Evolutionary conservation across 2,888 invertebrate species (phyloP), one percentile per base, ranked within the genome.

Genomic region (Polyommatus iphigenia): DNA sequence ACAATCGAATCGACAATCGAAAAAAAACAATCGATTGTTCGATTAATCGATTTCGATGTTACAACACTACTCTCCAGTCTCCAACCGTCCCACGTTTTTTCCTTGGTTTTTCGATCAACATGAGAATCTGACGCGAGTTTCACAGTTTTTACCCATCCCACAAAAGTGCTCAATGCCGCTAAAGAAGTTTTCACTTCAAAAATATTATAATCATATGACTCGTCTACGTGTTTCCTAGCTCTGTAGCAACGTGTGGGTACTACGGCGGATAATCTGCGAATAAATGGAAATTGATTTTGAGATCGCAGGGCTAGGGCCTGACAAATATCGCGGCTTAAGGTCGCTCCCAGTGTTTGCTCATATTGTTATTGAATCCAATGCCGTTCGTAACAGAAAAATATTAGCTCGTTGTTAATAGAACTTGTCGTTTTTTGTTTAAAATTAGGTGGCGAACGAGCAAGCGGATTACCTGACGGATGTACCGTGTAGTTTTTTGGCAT

Each of bases 231-330:
- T 20, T 81, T 79, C 78, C 36, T 78, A 80, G 77, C 75, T 87
- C 87, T 87, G 82, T 79, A 82, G 82, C 83, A 86, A 84, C 86
- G 88, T 87, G 88, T 89, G 86, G 87, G 85, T 89, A 90, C 89
- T 88, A 89, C 86, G 85, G 85, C 87, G 88, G 93, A 91, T 93
- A 93, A 93, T 93, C 93, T 87, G 89, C 90, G 90, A 93, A 93
- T 93, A 94, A 93, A 94, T 94, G 94, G 92, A 93, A 94, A 94
- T 94, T 93, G 94, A 94, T 94, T 94, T 92, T 90, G 92, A 94
- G 93, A 94, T 93, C 90, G 91, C 85, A 83, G 82, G 85, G 86
- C 85, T 87, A 83, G 81, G 78, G 80, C 86, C 87, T 93, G 93
- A 93, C 93, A 93, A 94, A 94, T 93, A 92, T 85, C 86, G 85